Conservation (phyloP, 2,113 vertebrate species). For the Camelus bactrianus region DNA sequence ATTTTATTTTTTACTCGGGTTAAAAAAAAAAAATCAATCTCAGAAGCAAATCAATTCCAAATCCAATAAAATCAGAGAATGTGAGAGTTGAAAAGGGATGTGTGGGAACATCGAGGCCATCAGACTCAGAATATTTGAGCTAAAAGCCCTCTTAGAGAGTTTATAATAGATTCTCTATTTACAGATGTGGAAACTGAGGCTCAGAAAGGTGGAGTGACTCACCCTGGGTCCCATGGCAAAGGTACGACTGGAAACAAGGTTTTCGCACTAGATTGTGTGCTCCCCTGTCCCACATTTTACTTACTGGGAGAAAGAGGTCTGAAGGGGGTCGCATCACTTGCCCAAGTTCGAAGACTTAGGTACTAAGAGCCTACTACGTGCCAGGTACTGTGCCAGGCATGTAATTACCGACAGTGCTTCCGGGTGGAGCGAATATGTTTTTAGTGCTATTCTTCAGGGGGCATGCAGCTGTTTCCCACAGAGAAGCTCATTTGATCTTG, state of each 20-base stretch:
- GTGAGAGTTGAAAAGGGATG: neutral
- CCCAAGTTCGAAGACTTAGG: neutral
- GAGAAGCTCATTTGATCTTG: slow-evolving; percentile 60
- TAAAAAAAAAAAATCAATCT: slow-evolving; percentile 60
- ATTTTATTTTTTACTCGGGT: slow-evolving; percentile 41
- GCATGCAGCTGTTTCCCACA: slow-evolving; percentile 54
- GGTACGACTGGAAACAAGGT: neutral
- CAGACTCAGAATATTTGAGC: neutral
- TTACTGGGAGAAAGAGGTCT: neutral
- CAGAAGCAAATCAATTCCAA: slow-evolving; percentile 60
- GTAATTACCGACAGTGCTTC: neutral
- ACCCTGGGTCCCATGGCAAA: neutral
- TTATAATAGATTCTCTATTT: neutral
- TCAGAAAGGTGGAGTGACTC: slow-evolving; percentile 6
- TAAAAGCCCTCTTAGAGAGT: neutral
- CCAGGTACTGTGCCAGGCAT: neutral
- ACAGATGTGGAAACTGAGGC: neutral
- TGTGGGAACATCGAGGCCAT: neutral
- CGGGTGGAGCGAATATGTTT: neutral
- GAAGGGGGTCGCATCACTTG: neutral
- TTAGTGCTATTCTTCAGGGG: neutral
- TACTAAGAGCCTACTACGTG: neutral
- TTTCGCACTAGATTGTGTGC: neutral
- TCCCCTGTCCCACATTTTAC: neutral
- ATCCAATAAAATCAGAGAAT: slow-evolving; percentile 27